Percentiles rank a stretch among this genome's conserved stretches.
These are phyloP conservation scores for Nephrotoma appendiculata DNA, from an alignment of 2,888 invertebrate genomes.

Conservation along the genomic window DNA sequence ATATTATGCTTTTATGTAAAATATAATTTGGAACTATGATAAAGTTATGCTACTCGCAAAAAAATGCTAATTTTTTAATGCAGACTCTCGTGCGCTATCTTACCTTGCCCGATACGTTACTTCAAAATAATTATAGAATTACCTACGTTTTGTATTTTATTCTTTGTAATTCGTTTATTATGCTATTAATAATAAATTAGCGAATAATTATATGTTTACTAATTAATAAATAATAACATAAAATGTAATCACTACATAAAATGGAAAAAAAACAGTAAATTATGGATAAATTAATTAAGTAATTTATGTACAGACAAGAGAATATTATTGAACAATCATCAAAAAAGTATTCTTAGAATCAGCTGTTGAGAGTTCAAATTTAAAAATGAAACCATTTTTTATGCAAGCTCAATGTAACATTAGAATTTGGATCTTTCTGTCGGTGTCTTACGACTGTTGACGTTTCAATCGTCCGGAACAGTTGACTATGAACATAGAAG, in stretches of 20 bases:
- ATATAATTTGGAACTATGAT: neutral
- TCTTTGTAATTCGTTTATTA: neutral
- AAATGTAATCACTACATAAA: neutral
- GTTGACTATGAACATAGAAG: too few species aligned
- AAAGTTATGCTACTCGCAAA: neutral
- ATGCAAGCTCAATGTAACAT: too few species aligned
- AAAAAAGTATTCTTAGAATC: neutral
- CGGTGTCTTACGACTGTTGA: too few species aligned
- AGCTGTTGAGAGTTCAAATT: neutral
- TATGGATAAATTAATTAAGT: neutral
- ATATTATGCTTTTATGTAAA: neutral
- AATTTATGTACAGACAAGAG: neutral
- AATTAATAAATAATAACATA: neutral
- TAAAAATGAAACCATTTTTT: too few species aligned
- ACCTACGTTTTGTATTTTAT: neutral
- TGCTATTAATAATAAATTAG: neutral
- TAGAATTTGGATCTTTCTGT: too few species aligned
- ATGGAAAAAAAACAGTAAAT: neutral
- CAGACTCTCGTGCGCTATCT: neutral
- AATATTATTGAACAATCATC: neutral
- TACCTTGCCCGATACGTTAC: neutral
- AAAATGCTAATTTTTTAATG: too few species aligned
- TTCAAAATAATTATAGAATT: neutral
- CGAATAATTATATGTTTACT: neutral
- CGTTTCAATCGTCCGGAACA: too few species aligned